These are phyloP conservation scores for Grallaria varia DNA, from an alignment of 2,113 vertebrate species.

Conservation along the genomic window DNA sequence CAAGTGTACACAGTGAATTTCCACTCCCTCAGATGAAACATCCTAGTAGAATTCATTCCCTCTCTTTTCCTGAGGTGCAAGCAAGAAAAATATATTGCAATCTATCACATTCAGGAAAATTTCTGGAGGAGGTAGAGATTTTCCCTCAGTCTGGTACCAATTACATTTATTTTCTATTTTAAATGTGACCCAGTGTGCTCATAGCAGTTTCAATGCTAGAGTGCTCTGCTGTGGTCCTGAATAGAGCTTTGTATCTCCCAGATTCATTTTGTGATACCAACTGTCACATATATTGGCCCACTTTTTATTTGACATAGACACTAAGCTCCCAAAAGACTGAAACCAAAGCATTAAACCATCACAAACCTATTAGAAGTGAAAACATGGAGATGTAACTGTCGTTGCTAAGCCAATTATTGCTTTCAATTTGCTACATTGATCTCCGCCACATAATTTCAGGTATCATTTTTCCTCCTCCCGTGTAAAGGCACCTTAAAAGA, in stretches of 20 bases:
- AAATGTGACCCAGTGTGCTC: neutral
- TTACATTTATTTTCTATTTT: neutral
- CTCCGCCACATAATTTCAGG: neutral
- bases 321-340: neutral
- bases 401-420: neutral
- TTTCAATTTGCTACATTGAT: neutral
- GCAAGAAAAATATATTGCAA: neutral
- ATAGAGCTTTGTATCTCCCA: neutral
- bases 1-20: neutral
- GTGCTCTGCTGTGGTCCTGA: neutral
- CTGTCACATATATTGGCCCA: neutral
- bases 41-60: neutral
- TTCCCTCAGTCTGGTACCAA: neutral
- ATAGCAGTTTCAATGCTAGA: neutral
- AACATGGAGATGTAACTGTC: neutral
- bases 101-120: neutral
- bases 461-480: neutral
- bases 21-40: neutral
- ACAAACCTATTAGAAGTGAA: neutral
- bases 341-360: neutral
- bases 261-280: neutral
- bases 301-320: neutral
- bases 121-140: neutral
- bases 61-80: neutral
- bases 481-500: neutral